Evolutionary conservation across 2,113 vertebrate species (phyloP).

Genomic region (Pituophis catenifer): DNA sequence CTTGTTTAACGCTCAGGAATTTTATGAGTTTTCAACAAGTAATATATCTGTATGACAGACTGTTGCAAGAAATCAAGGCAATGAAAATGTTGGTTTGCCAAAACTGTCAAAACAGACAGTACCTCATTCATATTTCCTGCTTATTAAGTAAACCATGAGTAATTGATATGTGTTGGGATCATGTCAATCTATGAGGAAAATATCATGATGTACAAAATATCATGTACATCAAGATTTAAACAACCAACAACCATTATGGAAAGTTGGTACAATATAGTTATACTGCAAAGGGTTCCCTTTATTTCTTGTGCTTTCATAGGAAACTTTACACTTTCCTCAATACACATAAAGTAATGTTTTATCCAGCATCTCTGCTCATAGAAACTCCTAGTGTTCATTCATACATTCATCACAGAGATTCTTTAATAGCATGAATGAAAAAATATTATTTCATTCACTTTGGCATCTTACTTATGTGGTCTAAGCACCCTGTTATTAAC

Average conservation of each 20-base stretch:
- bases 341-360: not conserved
- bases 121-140: constrained; percentile 50
- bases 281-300: not conserved
- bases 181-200: constrained; percentile 43
- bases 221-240: constrained; percentile 32
- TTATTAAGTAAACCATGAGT: constrained; percentile 59
- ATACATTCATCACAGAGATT: not conserved
- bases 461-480: not conserved
- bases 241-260: constrained; percentile 19
- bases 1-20: constrained; percentile 41
- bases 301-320: not conserved
- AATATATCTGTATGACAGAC: constrained; percentile 53
- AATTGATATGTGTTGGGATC: constrained; percentile 39
- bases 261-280: constrained; percentile 18
- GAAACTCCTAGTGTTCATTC: not conserved
- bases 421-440: not conserved
- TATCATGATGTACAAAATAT: not conserved
- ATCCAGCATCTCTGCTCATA: not conserved
- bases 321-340: not conserved
- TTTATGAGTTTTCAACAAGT: constrained; percentile 67
- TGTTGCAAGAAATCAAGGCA: constrained; percentile 58
- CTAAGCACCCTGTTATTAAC: too few species aligned
- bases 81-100: constrained; percentile 63
- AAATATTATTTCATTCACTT: not conserved
- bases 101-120: constrained; percentile 63